Evolutionary conservation across 2,888 invertebrate genomes (phyloP).

Genomic region (Thelaira solivaga): DNA sequence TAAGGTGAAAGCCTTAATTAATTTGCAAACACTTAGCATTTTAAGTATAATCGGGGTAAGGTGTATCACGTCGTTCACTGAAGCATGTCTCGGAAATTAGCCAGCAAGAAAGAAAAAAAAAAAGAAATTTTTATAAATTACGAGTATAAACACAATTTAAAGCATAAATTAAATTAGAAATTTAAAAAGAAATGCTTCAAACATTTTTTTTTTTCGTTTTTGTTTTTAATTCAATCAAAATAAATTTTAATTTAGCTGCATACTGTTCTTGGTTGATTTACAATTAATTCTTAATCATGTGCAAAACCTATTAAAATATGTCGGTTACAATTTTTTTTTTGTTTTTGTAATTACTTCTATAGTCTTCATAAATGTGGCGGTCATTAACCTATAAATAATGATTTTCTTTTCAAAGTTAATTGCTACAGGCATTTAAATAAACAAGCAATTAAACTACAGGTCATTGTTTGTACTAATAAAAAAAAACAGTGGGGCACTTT

Average conservation of each 20-base stretch:
- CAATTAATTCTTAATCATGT: neutral
- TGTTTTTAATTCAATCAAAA: no score
- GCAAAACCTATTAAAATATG: neutral
- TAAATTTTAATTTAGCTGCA: no score
- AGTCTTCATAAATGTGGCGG: neutral
- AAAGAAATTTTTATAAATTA: neutral
- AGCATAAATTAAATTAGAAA: no score
- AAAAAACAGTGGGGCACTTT: no score
- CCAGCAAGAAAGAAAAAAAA: neutral
- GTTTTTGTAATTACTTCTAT: neutral
- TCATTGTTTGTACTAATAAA: neutral
- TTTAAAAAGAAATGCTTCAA: no score
- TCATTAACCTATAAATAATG: constrained; percentile 9
- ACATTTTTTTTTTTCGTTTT: no score
- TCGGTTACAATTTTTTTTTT: neutral
- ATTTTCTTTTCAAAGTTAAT: constrained; percentile 19
- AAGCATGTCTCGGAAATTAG: constrained; percentile 13
- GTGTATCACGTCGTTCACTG: constrained; percentile 3
- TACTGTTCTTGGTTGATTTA: no score
- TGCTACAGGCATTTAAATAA: constrained; percentile 8
- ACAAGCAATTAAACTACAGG: neutral
- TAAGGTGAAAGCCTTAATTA: constrained; percentile 50
- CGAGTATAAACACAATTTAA: no score
- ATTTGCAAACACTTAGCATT: constrained; percentile 49
- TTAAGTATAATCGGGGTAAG: neutral